Percentiles rank a stretch among this genome's conserved stretches.
Evolutionary conservation across 2,113 vertebrate genomes (phyloP).

Genomic region (Todiramphus saurophagus): DNA sequence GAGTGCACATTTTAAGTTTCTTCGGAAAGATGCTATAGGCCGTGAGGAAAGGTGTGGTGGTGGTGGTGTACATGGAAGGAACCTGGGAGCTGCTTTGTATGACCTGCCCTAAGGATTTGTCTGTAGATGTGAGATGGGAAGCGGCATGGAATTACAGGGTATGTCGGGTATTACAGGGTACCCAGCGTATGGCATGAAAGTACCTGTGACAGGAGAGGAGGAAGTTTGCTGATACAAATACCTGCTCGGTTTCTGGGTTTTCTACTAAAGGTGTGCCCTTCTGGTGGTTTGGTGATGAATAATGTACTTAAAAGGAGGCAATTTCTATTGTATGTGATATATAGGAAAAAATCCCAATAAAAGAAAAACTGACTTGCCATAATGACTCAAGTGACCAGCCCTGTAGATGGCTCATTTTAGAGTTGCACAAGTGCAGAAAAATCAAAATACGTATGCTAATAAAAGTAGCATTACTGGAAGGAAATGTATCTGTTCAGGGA

Average conservation of each 20-base stretch:
- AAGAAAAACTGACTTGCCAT: background rate
- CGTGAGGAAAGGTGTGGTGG: background rate
- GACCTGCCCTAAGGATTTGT: background rate
- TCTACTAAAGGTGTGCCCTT: background rate
- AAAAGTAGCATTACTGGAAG: background rate
- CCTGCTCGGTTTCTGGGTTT: background rate
- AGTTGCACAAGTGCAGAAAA: background rate
- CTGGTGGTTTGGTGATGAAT: background rate
- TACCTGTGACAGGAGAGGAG: background rate
- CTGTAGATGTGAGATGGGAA: background rate
- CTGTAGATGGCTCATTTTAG: background rate
- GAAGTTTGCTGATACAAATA: background rate
- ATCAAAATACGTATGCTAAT: background rate
- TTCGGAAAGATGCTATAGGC: background rate
- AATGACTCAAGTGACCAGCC: background rate
- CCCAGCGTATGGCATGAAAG: accelerated
- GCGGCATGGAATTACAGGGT: background rate
- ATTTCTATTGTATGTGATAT: background rate
- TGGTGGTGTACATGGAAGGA: background rate
- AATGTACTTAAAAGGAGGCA: background rate
- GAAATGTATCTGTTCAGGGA: background rate
- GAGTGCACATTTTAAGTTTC: background rate
- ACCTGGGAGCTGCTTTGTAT: background rate
- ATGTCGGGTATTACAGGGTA: background rate
- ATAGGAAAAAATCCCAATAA: background rate